Evolutionary conservation across 2,888 invertebrate species (phyloP).

Genomic region (Neria commutata): DNA sequence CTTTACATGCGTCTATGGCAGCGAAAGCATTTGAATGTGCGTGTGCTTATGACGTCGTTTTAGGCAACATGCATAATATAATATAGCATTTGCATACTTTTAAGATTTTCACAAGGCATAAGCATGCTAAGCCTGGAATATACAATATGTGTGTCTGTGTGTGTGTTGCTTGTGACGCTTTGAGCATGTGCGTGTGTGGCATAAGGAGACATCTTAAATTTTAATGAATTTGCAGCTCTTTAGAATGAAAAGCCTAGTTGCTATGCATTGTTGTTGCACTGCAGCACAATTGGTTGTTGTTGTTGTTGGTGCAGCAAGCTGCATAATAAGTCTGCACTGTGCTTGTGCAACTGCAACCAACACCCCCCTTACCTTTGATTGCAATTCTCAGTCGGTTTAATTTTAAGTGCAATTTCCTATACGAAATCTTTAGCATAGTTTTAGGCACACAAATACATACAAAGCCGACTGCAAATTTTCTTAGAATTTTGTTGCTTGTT

Average conservation of each 20-base stretch:
- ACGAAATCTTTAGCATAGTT: slow-evolving; percentile 43
- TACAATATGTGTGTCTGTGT: neutral
- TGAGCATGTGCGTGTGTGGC: neutral
- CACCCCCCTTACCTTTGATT: neutral
- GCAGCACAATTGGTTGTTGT: neutral
- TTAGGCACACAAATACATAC: slow-evolving; percentile 30
- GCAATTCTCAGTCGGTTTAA: neutral
- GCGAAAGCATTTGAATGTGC: neutral
- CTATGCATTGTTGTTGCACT: slow-evolving; percentile 40
- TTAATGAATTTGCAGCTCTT: slow-evolving; percentile 52
- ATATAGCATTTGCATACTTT: slow-evolving; percentile 4
- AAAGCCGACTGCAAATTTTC: slow-evolving; percentile 34
- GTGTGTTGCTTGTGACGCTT: neutral
- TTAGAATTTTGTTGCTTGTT: slow-evolving; percentile 5
- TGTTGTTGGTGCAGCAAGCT: slow-evolving; percentile 40
- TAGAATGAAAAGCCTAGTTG: neutral
- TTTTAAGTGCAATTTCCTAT: slow-evolving; percentile 11
- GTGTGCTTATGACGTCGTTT: neutral
- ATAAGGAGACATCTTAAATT: slow-evolving; percentile 44
- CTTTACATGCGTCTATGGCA: neutral
- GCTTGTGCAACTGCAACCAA: slow-evolving; percentile 39
- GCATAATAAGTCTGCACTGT: slow-evolving; percentile 49
- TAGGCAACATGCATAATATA: neutral
- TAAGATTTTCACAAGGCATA: neutral
- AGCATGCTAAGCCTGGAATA: neutral